These are phyloP conservation scores for Macaria liturata DNA, from an alignment of 2,888 invertebrate species.

Conservation along the genomic window DNA sequence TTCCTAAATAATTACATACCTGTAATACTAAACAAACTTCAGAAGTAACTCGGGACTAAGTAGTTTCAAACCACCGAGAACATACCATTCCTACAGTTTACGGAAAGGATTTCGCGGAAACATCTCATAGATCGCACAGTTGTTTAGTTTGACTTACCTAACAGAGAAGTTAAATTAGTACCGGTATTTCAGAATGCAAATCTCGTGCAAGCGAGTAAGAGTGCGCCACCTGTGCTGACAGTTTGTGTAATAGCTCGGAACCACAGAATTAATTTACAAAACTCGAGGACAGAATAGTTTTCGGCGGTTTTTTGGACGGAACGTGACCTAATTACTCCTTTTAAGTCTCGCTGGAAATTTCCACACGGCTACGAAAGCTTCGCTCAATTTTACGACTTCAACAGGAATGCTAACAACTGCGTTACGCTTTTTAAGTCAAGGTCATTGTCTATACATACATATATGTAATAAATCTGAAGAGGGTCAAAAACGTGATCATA, in stretches of 20 bases:
- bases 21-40: neutral
- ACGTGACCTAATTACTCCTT: too few relatives aligned
- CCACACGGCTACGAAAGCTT: too few relatives aligned
- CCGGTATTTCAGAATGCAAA: constrained; percentile 74
- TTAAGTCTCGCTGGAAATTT: too few relatives aligned
- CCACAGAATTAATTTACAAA: constrained; percentile 79
- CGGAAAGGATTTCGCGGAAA: constrained; percentile 28
- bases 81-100: constrained; percentile 30
- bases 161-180: constrained; percentile 76
- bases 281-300: constrained; percentile 44
- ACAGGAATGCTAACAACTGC: too few relatives aligned
- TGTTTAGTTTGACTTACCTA: constrained; percentile 68
- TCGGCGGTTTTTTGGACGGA: too few relatives aligned
- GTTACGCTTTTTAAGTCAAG: too few relatives aligned
- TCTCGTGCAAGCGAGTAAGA: constrained; percentile 58
- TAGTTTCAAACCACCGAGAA: constrained; percentile 5
- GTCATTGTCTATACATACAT: too few relatives aligned
- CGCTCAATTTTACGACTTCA: too few relatives aligned
- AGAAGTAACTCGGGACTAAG: constrained; percentile 4
- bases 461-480: too few relatives aligned
- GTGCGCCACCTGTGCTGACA: constrained; percentile 76
- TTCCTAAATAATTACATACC: too few relatives aligned
- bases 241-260: constrained; percentile 78
- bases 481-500: too few relatives aligned
- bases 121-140: constrained; percentile 43